Percentiles rank a stretch among this genome's conserved stretches.
Conservation (phyloP, 2,797 vertebrate genomes). For the Mus minutoides region DNA sequence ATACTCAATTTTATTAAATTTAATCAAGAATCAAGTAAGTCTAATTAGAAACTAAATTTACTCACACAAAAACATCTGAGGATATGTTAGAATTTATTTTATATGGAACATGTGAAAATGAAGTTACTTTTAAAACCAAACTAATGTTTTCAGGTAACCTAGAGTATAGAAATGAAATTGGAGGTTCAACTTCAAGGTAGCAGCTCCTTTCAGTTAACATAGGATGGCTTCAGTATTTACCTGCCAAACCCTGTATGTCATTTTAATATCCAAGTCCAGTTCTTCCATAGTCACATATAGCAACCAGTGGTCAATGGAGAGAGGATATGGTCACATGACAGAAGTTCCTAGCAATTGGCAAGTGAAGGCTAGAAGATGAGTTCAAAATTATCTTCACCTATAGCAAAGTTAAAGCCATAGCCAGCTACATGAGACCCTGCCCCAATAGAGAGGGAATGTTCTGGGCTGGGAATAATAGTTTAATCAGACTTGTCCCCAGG, state of each 20-base stretch:
- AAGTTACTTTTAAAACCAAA: conserved; percentile 2
- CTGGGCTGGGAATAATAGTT: conserved; percentile 5
- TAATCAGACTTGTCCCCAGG: conserved; percentile 32
- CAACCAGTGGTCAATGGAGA: not conserved
- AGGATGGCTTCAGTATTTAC: not conserved
- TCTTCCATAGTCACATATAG: not conserved
- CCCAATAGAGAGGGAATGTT: not conserved
- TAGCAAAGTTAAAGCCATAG: not conserved
- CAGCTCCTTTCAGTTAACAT: not conserved
- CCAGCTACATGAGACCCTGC: not conserved
- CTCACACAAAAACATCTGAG: conserved; percentile 39
- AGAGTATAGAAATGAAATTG: conserved; percentile 5
- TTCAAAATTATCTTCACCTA: not conserved
- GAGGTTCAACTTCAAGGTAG: not conserved
- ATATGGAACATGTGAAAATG: not conserved
- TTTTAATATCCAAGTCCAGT: conserved; percentile 8
- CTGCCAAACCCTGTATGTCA: not conserved
- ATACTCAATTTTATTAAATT: not conserved
- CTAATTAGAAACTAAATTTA: conserved; percentile 28
- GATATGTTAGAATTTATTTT: conserved; percentile 44
- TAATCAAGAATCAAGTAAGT: conserved; percentile 19
- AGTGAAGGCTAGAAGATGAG: not conserved
- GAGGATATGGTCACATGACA: not conserved
- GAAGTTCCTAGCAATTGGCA: not conserved
- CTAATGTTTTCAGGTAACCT: conserved; percentile 40